phyloP scores from a whole-genome alignment of 2,113 vertebrate genomes.

The Nycticorax nycticorax region DNA sequence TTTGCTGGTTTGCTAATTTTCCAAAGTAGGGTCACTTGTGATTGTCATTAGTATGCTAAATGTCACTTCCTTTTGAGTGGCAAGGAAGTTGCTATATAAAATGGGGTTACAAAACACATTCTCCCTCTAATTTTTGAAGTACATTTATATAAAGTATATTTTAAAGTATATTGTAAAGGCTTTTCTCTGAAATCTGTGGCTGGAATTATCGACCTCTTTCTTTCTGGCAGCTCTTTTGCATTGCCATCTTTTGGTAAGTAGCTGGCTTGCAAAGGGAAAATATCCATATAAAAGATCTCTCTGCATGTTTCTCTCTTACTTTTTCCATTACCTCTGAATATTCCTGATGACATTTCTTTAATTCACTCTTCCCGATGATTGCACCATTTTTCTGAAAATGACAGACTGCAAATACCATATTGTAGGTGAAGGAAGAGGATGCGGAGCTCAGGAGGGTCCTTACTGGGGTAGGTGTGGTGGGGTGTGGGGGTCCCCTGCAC shows the following conservation, averaged over 20 bases:
- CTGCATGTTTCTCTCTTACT: background rate
- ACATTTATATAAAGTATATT: rapidly evolving
- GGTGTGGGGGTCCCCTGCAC: background rate
- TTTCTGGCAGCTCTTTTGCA: background rate
- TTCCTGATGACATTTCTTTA: background rate
- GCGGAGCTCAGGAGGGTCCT: background rate
- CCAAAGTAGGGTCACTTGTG: background rate
- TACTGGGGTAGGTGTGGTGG: rapidly evolving
- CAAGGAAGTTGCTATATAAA: background rate
- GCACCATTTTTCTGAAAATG: background rate
- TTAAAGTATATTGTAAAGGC: background rate
- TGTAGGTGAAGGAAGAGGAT: no score
- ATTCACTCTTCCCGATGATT: background rate
- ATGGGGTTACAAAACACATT: background rate
- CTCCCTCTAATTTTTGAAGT: background rate
- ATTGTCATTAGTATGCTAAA: background rate
- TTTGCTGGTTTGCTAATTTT: background rate
- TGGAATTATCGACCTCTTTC: background rate
- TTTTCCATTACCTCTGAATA: background rate
- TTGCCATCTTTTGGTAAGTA: background rate
- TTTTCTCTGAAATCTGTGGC: background rate
- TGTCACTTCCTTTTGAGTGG: background rate
- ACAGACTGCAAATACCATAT: background rate
- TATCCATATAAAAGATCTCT: rapidly evolving
- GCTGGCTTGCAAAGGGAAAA: background rate